Conservation (phyloP, 2,113 vertebrate species). For the Irena cyanogastra region DNA sequence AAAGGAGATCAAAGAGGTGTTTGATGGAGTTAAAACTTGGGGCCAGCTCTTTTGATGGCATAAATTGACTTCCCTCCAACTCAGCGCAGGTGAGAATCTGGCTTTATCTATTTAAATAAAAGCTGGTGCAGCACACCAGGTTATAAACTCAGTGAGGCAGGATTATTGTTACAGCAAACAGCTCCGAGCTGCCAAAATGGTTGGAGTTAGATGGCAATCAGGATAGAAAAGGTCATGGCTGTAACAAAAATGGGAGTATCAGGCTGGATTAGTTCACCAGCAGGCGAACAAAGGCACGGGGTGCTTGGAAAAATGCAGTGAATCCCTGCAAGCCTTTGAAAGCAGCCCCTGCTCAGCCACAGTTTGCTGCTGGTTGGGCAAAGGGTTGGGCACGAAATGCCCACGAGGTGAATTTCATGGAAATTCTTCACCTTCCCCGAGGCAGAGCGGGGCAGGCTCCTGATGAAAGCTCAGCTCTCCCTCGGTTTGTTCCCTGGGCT, state of each 20-base stretch:
- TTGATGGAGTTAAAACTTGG: conserved; percentile 43
- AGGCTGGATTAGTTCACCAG: neutral
- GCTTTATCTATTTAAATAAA: conserved; percentile 45
- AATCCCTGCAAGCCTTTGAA: conserved; percentile 15
- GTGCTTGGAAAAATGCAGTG: neutral
- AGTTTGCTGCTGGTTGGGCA: neutral
- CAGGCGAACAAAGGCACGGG: neutral
- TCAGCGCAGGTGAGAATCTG: conserved; percentile 49
- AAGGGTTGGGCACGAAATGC: conserved; percentile 14
- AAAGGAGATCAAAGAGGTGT: conserved; percentile 51
- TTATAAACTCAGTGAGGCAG: neutral
- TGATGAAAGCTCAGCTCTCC: neutral
- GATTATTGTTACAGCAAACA: neutral
- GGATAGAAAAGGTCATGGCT: conserved; percentile 33
- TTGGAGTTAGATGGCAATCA: neutral
- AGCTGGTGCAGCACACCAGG: neutral
- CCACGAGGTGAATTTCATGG: conserved; percentile 21
- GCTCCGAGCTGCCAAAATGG: conserved; percentile 6
- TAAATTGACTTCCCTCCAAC: conserved; percentile 49
- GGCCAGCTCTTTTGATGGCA: conserved; percentile 63
- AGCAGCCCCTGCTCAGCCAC: neutral
- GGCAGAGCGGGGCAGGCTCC: neutral
- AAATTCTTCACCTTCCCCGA: neutral
- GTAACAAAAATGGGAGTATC: neutral
- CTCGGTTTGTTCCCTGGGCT: neutral